These are phyloP conservation scores for Hemicentrotus pulcherrimus DNA, from an alignment of 35 echinoderm and acorn worm genomes.

Conservation along the genomic window DNA sequence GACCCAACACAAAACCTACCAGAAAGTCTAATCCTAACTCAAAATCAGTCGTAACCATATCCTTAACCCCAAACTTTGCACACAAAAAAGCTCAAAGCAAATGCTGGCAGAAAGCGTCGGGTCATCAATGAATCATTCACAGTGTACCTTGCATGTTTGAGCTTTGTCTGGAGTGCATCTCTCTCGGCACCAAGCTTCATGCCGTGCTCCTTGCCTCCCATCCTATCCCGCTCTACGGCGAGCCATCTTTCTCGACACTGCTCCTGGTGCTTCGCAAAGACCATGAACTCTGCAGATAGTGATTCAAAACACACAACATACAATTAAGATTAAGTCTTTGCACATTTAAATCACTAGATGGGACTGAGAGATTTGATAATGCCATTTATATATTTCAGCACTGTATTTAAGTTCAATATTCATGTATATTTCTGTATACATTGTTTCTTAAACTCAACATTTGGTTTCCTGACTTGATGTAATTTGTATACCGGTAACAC, in stretches of 20 bases:
- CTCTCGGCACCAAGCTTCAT: constrained; percentile 79
- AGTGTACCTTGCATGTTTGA: constrained; percentile 91
- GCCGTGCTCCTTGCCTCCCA: constrained; percentile 49
- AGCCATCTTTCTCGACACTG: constrained; percentile 82
- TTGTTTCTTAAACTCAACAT: no score
- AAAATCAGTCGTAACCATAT: no score
- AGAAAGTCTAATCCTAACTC: no score
- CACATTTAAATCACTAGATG: neutral
- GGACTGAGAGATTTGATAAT: neutral
- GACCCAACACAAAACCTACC: no score
- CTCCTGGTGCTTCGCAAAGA: constrained; percentile 81
- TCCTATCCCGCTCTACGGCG: constrained; percentile 63
- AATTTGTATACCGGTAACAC: no score
- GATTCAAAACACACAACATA: neutral
- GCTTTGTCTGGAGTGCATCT: constrained; percentile 75
- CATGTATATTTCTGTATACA: no score
- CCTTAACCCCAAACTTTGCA: no score
- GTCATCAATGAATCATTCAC: neutral
- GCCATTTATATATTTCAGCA: no score
- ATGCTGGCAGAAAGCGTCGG: no score
- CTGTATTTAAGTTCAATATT: no score
- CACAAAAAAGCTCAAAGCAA: no score
- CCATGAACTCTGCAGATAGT: constrained; percentile 72
- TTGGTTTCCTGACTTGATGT: no score
- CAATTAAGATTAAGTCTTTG: neutral